A percentile compares a stretch with the other conserved stretches of the same genome.
Conservation (phyloP, 2,888 invertebrate genomes). For the Hirtodrosophila trivittata region DNA sequence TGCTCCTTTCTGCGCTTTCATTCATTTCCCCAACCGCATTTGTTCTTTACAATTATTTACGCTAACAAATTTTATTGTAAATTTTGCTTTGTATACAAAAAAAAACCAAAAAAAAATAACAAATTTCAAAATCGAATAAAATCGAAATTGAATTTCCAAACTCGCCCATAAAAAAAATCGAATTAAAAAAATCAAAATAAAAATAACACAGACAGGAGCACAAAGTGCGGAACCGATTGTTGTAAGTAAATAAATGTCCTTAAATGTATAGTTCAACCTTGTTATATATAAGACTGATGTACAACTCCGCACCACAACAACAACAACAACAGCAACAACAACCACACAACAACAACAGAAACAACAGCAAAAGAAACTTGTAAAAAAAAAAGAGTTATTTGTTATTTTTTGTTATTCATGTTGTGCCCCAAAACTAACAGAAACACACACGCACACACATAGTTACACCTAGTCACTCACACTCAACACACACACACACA, state of each 20-base stretch:
- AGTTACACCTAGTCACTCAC: no score
- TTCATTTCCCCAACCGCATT: conserved; percentile 41
- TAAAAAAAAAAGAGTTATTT: background rate
- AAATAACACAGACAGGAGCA: conserved; percentile 88
- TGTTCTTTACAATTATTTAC: conserved; percentile 36
- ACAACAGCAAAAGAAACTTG: conserved; percentile 12
- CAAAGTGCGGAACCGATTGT: conserved; percentile 97
- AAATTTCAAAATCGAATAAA: conserved; percentile 60
- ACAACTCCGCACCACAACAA: conserved; percentile 39
- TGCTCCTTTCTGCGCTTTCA: conserved; percentile 58
- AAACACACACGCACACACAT: conserved; percentile 27
- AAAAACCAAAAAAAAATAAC: conserved; percentile 36
- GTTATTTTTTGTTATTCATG: conserved; percentile 4
- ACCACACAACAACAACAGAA: conserved; percentile 27
- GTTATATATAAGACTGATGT: conserved; percentile 48
- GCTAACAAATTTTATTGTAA: conserved; percentile 66
- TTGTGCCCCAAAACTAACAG: conserved; percentile 11
- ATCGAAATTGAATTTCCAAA: conserved; percentile 60
- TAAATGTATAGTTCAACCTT: conserved; percentile 53
- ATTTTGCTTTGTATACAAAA: conserved; percentile 49
- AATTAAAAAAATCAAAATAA: conserved; percentile 49
- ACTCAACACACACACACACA: conserved; percentile 24
- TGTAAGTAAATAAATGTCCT: conserved; percentile 89
- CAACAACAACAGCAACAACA: conserved; percentile 29
- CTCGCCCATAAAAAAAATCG: conserved; percentile 45